Base-by-base conservation (phyloP, 1,140 invertebrate species). In the Gryllus bimaculatus region DNA sequence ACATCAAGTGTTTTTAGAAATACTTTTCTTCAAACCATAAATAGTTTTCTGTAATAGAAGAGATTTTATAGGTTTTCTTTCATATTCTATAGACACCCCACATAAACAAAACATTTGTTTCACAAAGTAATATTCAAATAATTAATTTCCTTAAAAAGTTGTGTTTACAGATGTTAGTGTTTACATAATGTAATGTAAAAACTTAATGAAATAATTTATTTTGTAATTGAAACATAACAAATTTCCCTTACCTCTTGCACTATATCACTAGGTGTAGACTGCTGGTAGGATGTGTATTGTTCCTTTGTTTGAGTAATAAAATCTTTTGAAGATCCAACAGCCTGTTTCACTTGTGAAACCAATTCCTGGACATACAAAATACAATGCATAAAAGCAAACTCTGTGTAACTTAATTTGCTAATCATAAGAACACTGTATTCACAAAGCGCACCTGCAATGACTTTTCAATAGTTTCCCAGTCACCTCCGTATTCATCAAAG, bases 221-320 rank as follows among this genome's bases (percentile, higher is more conserved):
- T 39, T 39, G 5, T 39, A 39, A 39, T 5, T 39, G 5, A 39
- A 39, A 2, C 26, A 39, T 39, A 39, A n/a, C n/a, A n/a, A 39
- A 39, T 39, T 39, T 39, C 26, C 26, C 79, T 82, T 80, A 84
- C 84, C 81, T 93, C 90, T 85, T 94, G 92, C 80, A 88, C 89
- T 77, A 95, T 87, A 87, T 95, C 93, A 79, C 89, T 91, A 66
- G 94, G 93, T 54, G 93, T 85, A 77, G 92, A 87, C 83, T 92
- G 89, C 83, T 91, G 89, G 85, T 90, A 90, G 82, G 89, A 89
- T 82, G 87, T 86, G 86, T 95, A 95, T 75, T 89, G 88, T 82
- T 90, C 89, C 83, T 91, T 89, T 78, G 91, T 92, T 81, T 89
- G 87, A 74, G 87, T 87, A 15, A 91, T 89, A 81, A 94, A 89